phyloP scores from a whole-genome alignment of 2,113 vertebrate species.

The Gopherus evgoodei region DNA sequence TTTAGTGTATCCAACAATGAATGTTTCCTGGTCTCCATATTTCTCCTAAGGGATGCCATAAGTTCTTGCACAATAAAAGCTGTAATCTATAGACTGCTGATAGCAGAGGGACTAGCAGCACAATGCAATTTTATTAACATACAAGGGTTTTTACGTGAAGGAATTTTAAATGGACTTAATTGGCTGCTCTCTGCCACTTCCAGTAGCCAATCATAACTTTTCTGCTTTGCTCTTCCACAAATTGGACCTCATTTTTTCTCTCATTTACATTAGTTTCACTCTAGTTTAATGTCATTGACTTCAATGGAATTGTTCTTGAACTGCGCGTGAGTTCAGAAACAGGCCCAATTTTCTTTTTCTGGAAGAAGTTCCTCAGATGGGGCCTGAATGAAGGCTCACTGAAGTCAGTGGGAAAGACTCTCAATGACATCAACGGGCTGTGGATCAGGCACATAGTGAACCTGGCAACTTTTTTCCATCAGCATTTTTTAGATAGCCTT shows the following conservation, averaged over 20 bases:
- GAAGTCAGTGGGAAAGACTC: neutral
- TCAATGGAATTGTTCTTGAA: neutral
- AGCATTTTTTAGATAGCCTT: neutral
- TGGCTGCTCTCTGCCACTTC: constrained; percentile 26
- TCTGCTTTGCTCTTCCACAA: neutral
- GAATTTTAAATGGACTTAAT: constrained; percentile 23
- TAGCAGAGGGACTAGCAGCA: constrained; percentile 13
- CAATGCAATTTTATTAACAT: constrained; percentile 42
- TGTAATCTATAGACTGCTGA: constrained; percentile 27
- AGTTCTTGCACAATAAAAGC: constrained; percentile 41
- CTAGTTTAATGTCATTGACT: constrained; percentile 23
- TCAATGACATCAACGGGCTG: neutral
- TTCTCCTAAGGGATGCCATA: constrained; percentile 52
- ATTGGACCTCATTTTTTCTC: constrained; percentile 1
- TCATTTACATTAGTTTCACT: neutral
- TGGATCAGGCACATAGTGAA: neutral
- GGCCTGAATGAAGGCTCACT: neutral
- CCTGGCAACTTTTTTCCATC: neutral
- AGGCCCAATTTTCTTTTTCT: constrained; percentile 11
- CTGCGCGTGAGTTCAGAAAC: neutral
- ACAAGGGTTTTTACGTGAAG: constrained; percentile 1
- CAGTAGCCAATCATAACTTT: constrained; percentile 12
- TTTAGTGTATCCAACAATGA: constrained; percentile 47
- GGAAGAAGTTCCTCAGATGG: constrained; percentile 21
- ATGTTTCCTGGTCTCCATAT: constrained; percentile 57